Conservation (phyloP, 2,888 invertebrate species). For the Coleophora flavipennella region DNA sequence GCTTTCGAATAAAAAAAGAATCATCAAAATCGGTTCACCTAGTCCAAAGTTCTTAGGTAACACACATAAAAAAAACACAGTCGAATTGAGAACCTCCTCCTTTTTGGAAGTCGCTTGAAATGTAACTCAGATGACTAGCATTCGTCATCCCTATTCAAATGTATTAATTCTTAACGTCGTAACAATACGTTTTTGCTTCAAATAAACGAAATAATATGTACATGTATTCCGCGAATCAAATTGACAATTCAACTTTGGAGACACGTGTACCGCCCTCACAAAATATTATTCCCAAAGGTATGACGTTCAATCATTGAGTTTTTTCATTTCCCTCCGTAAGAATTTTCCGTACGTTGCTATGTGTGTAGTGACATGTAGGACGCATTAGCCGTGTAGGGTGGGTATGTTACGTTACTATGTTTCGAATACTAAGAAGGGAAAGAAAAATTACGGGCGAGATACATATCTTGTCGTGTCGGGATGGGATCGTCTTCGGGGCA, state of each 20-base stretch:
- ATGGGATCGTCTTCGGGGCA: slow-evolving; percentile 43
- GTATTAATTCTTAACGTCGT: background rate
- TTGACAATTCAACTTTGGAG: slow-evolving; percentile 51
- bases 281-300: slow-evolving; percentile 68
- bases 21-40: too few relatives aligned
- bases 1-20: too few relatives aligned
- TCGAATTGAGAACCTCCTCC: too few relatives aligned
- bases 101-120: too few relatives aligned
- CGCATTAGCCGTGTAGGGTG: slow-evolving; percentile 39
- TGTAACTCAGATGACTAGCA: too few relatives aligned
- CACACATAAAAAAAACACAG: too few relatives aligned
- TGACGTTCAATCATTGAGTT: slow-evolving; percentile 67
- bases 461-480: slow-evolving; percentile 42
- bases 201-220: slow-evolving; percentile 8
- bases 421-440: slow-evolving; percentile 49
- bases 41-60: too few relatives aligned
- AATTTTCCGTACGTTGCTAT: slow-evolving; percentile 24
- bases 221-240: slow-evolving; percentile 36
- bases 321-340: slow-evolving; percentile 32
- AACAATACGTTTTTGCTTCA: too few relatives aligned
- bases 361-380: slow-evolving; percentile 19
- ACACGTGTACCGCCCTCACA: slow-evolving; percentile 40
- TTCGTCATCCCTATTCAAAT: too few relatives aligned
- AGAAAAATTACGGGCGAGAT: slow-evolving; percentile 57
- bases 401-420: slow-evolving; percentile 28